Evolutionary conservation across 2,888 invertebrate species (phyloP).

Genomic region (Pachliopta kotzebuea): DNA sequence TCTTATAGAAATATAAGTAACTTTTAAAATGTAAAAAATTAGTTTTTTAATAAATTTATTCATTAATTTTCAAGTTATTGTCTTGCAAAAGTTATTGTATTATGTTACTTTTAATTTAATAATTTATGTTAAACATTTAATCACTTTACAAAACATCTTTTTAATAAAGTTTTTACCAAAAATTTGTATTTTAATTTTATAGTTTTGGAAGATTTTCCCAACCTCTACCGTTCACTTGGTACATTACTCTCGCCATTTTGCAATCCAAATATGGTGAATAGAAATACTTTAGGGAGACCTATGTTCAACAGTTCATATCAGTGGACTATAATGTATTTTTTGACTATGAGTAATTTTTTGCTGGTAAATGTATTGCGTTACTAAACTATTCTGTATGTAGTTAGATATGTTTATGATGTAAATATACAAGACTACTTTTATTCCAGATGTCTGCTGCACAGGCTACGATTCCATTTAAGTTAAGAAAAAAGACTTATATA

Average conservation of each 20-base stretch:
- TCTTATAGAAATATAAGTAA: background rate
- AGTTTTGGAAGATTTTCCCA: background rate
- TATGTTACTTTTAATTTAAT: background rate
- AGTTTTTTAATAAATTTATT: background rate
- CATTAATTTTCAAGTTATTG: background rate
- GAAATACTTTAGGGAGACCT: too few relatives aligned
- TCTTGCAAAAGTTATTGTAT: background rate
- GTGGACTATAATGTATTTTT: too few relatives aligned
- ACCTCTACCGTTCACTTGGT: too few relatives aligned
- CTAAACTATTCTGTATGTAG: background rate
- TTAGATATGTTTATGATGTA: background rate
- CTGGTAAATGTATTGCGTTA: background rate
- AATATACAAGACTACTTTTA: constrained; percentile 1
- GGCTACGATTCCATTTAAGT: constrained; percentile 70
- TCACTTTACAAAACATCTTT: background rate
- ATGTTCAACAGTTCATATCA: too few relatives aligned
- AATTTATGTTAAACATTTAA: constrained; percentile 1
- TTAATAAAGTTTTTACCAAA: constrained; percentile 2
- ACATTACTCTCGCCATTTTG: too few relatives aligned
- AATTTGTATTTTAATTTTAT: background rate
- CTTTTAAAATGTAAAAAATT: background rate
- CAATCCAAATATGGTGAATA: too few relatives aligned
- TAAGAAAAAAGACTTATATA: constrained; percentile 64
- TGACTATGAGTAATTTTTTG: background rate
- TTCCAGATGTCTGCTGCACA: constrained; percentile 72